These are phyloP conservation scores for Subanguina moxae DNA, from an alignment of 1,140 invertebrate genomes.

Conservation along the genomic window DNA sequence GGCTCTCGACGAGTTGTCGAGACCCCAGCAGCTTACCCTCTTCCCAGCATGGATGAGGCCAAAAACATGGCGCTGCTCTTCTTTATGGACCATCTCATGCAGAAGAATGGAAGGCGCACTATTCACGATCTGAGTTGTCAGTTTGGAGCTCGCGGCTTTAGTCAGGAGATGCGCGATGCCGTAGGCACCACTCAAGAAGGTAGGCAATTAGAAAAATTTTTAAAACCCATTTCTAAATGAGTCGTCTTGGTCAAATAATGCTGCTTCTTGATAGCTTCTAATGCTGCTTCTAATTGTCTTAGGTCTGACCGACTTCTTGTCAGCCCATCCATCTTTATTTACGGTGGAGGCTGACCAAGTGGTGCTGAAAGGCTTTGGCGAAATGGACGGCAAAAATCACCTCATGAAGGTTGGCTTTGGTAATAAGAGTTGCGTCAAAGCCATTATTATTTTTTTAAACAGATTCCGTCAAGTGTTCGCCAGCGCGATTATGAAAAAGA, in stretches of 20 bases:
- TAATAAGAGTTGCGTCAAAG: no score
- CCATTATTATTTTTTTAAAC: no score
- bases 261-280: no score
- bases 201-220: not conserved
- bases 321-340: slow-evolving; percentile 85
- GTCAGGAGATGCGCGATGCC: slow-evolving; percentile 57
- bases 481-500: slow-evolving; percentile 67
- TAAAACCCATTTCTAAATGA: no score
- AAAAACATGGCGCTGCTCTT: slow-evolving; percentile 86
- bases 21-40: no score
- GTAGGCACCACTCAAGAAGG: slow-evolving; percentile 59
- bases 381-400: slow-evolving; percentile 57
- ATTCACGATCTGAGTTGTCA: slow-evolving; percentile 85
- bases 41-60: slow-evolving; percentile 16
- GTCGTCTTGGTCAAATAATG: no score
- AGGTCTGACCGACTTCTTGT: slow-evolving; percentile 76
- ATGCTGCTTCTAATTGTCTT: not conserved
- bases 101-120: slow-evolving; percentile 75
- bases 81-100: slow-evolving; percentile 87
- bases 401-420: slow-evolving; percentile 52
- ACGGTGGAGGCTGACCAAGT: slow-evolving; percentile 80
- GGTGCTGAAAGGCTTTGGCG: slow-evolving; percentile 72
- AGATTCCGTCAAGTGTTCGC: slow-evolving; percentile 61
- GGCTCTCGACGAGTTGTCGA: no score
- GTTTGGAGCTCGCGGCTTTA: slow-evolving; percentile 49